Conservation (phyloP, 1,140 invertebrate species). For the Drosophila chauvacae region DNA sequence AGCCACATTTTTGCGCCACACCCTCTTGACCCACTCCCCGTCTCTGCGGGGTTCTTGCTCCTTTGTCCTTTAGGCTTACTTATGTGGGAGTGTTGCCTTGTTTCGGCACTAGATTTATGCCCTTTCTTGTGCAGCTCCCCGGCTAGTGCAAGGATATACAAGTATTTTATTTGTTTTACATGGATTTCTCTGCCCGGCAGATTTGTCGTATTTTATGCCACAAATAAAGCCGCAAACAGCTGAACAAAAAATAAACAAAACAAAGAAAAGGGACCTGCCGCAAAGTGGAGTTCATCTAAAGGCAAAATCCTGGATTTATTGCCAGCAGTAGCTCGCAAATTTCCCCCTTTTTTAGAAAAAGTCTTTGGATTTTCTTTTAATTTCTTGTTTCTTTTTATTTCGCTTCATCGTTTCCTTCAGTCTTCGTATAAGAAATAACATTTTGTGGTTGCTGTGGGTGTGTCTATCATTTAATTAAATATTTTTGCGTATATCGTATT, state of each 20-base stretch:
- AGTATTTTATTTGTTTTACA: conserved; percentile 77
- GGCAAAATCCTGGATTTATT: conserved; percentile 43
- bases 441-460: conserved; percentile 67
- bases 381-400: conserved; percentile 71
- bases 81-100: conserved; percentile 50
- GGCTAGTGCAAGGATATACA: conserved; percentile 45
- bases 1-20: conserved; percentile 37
- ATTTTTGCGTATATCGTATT: conserved; percentile 63
- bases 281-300: conserved; percentile 26
- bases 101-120: conserved; percentile 69
- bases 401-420: conserved; percentile 79
- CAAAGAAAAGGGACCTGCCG: not conserved
- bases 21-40: conserved; percentile 13
- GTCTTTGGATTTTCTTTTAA: conserved; percentile 30
- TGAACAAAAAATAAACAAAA: not conserved
- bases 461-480: conserved; percentile 68
- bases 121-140: conserved; percentile 52
- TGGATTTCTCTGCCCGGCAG: conserved; percentile 41
- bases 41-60: not conserved
- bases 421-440: conserved; percentile 85
- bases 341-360: conserved; percentile 10
- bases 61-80: conserved; percentile 55
- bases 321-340: not conserved
- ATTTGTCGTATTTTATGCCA: conserved; percentile 55
- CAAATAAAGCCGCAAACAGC: conserved; percentile 34